Conservation (phyloP, 2,888 invertebrate genomes). For the Zygothrica quintamaculata region DNA sequence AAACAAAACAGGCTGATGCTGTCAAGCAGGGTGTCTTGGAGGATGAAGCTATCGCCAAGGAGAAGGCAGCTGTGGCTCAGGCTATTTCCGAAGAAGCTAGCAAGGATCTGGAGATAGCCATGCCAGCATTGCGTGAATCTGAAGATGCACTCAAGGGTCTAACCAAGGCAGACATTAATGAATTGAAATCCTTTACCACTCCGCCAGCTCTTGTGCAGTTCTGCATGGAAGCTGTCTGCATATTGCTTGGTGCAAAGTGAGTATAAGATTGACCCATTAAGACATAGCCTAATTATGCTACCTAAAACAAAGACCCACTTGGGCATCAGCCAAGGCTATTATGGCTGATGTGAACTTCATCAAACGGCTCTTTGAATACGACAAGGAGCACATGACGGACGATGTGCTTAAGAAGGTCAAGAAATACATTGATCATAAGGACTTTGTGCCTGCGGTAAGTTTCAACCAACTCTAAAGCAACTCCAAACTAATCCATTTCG, state of each 20-base stretch:
- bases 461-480: no score
- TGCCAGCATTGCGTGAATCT: conserved; percentile 94
- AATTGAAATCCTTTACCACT: conserved; percentile 94
- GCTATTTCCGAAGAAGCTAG: conserved; percentile 94
- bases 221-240: conserved; percentile 96
- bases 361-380: conserved; percentile 92
- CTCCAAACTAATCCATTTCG: no score
- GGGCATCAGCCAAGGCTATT: conserved; percentile 92
- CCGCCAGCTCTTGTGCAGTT: conserved; percentile 94
- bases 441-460: conserved; percentile 91
- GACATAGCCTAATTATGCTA: background rate
- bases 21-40: conserved; percentile 91
- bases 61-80: conserved; percentile 93
- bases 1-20: conserved; percentile 92
- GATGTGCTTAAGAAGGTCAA: conserved; percentile 91
- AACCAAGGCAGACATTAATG: conserved; percentile 95
- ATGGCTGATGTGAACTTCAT: conserved; percentile 93
- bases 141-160: conserved; percentile 92
- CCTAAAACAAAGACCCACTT: conserved; percentile 88
- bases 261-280: conserved; percentile 57
- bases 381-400: conserved; percentile 94
- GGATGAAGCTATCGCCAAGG: conserved; percentile 93
- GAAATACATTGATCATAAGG: conserved; percentile 92
- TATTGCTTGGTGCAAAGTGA: conserved; percentile 92
- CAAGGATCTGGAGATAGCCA: conserved; percentile 93